Evolutionary conservation across 2,888 invertebrate genomes (phyloP).

Genomic region (Herminia tarsipennalis): DNA sequence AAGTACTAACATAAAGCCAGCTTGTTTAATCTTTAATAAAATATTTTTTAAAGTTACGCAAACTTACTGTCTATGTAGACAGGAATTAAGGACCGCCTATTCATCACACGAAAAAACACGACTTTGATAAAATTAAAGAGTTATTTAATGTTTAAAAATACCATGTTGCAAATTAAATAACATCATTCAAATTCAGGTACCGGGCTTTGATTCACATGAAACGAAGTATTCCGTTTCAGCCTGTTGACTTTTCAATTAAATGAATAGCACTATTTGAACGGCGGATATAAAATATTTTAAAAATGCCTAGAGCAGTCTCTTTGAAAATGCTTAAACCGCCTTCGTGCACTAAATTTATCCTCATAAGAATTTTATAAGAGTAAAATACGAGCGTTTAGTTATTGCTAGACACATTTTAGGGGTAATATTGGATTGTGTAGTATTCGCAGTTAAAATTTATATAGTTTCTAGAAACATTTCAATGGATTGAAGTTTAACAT

Average conservation of each 20-base stretch:
- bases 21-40: no score
- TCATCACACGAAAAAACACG: no score
- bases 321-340: conserved; percentile 11
- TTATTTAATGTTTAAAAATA: no score
- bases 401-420: conserved; percentile 13
- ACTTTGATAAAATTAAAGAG: no score
- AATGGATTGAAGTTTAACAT: conserved; percentile 14
- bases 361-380: conserved; percentile 17
- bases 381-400: conserved; percentile 15
- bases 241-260: conserved; percentile 49
- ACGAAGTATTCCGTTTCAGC: conserved; percentile 31
- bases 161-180: no score
- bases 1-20: no score
- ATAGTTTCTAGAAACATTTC: background rate
- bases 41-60: no score
- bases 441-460: background rate
- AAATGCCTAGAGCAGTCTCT: conserved; percentile 11
- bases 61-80: no score
- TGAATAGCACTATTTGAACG: conserved; percentile 29
- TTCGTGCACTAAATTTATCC: conserved; percentile 18
- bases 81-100: no score
- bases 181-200: no score
- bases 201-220: conserved; percentile 32
- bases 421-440: conserved; percentile 15
- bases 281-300: conserved; percentile 38